These are phyloP conservation scores for Brenthis daphne DNA, from an alignment of 2,888 invertebrate genomes.

Conservation along the genomic window DNA sequence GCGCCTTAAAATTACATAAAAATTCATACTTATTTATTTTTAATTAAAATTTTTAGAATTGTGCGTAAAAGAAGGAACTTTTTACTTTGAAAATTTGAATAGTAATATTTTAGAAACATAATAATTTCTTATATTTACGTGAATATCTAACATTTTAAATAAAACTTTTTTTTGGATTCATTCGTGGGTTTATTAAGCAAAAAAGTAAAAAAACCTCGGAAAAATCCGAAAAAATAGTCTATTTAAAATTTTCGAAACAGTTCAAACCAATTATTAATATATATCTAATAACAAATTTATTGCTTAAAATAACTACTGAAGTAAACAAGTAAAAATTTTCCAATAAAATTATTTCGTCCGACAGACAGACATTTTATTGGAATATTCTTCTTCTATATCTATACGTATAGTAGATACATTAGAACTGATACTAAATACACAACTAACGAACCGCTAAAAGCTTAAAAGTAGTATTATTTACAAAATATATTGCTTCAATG, in stretches of 20 bases:
- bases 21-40: too few species aligned
- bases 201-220: too few species aligned
- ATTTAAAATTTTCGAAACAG: neutral
- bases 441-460: conserved; percentile 22
- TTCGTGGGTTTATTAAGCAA: too few species aligned
- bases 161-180: too few species aligned
- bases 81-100: neutral
- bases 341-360: neutral
- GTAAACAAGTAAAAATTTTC: conserved; percentile 1
- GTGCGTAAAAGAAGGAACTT: conserved; percentile 18
- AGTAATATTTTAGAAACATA: conserved; percentile 1
- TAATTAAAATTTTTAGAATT: neutral
- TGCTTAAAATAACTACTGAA: conserved; percentile 6
- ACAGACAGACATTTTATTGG: conserved; percentile 5
- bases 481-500: conserved; percentile 37
- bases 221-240: too few species aligned
- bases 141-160: too few species aligned
- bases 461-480: conserved; percentile 34
- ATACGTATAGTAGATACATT: neutral
- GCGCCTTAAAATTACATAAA: too few species aligned
- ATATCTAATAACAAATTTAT: conserved; percentile 11
- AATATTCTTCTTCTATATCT: neutral
- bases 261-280: neutral
- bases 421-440: conserved; percentile 1
- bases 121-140: neutral